Percentiles rank a stretch among this genome's conserved stretches.
Evolutionary conservation across 2,797 vertebrate genomes (phyloP).

Genomic region (Acipenser transmontanus): DNA sequence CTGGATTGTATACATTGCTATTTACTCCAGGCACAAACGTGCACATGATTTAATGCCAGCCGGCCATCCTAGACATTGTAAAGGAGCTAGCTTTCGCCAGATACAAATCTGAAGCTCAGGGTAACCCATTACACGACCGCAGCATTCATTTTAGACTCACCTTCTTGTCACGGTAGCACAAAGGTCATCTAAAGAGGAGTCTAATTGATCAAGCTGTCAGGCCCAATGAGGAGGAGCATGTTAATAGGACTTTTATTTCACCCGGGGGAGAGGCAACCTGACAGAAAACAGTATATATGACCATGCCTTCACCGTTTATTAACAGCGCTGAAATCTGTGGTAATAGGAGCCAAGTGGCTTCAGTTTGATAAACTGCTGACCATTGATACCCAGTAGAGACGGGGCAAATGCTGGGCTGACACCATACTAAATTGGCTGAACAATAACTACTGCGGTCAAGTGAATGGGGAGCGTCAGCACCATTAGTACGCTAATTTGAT

Average conservation of each 20-base stretch:
- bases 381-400: constrained; percentile 57
- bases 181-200: constrained; percentile 77
- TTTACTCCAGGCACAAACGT: too few relatives aligned
- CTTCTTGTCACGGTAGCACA: constrained; percentile 72
- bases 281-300: constrained; percentile 67
- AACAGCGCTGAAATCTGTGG: constrained; percentile 52
- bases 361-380: constrained; percentile 69
- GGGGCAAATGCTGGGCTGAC: constrained; percentile 51
- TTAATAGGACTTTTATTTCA: constrained; percentile 93
- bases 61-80: too few relatives aligned
- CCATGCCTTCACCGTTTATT: constrained; percentile 76
- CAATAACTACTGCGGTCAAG: constrained; percentile 54
- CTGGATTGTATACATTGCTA: too few relatives aligned
- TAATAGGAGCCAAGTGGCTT: constrained; percentile 68
- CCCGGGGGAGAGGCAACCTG: constrained; percentile 71
- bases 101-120: constrained; percentile 42
- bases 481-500: too few relatives aligned
- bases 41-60: too few relatives aligned
- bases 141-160: constrained; percentile 76
- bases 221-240: constrained; percentile 85
- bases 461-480: constrained; percentile 38
- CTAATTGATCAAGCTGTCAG: constrained; percentile 96
- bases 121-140: constrained; percentile 59
- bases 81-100: constrained; percentile 23
- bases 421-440: constrained; percentile 33